Percentiles rank a stretch among this genome's conserved stretches.
phyloP scores from a whole-genome alignment of 2,113 vertebrate genomes.

The Rattus norvegicus region GRCr8 NC_086032.1:34725001-34725500 shows the following conservation, averaged over 20 bases:
- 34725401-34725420: too few relatives aligned
- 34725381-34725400: not conserved
- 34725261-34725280: not conserved
- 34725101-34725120: conserved; percentile 21
- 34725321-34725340: not conserved
- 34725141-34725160: not conserved
- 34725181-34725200: not conserved
- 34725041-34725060: not conserved
- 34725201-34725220: not conserved
- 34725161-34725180: not conserved
- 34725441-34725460: too few relatives aligned
- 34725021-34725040: conserved; percentile 21
- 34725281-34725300: not conserved
- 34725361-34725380: not conserved
- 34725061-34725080: not conserved
- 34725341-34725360: not conserved
- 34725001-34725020: not conserved
- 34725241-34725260: not conserved
- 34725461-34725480: not conserved
- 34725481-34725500: not conserved
- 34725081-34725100: not conserved
- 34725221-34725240: not conserved
- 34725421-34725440: not conserved
- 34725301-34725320: not conserved
- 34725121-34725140: not conserved